Percentiles rank a stretch among this genome's conserved stretches.
These are phyloP conservation scores for Xiphophorus maculatus DNA, from an alignment of 2,113 vertebrate species.

Conservation along the genomic window DNA sequence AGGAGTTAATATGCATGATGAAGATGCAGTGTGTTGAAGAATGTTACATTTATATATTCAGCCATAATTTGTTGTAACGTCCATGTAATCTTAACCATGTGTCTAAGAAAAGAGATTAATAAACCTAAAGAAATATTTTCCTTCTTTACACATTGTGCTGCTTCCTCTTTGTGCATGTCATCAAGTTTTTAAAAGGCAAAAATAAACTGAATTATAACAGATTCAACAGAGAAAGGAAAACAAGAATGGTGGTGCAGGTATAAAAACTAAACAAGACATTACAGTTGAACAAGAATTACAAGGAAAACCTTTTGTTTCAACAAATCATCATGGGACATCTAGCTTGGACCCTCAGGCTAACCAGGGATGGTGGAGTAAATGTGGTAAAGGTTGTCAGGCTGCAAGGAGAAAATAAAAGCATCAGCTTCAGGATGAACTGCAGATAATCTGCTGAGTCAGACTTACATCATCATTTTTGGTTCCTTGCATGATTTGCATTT, in stretches of 20 bases:
- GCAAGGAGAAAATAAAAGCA: background rate
- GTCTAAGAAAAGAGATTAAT: conserved; percentile 66
- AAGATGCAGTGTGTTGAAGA: conserved; percentile 57
- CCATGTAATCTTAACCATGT: conserved; percentile 28
- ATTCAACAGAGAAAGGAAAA: background rate
- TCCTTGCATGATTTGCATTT: background rate
- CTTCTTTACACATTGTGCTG: conserved; percentile 34
- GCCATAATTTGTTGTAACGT: conserved; percentile 48
- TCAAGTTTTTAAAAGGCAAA: background rate
- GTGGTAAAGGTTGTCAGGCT: background rate
- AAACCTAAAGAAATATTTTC: conserved; percentile 75
- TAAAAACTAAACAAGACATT: background rate
- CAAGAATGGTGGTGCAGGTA: background rate
- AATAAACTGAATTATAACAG: background rate
- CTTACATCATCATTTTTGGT: background rate
- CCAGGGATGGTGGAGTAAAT: background rate
- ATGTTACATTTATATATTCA: conserved; percentile 49
- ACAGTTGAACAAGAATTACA: background rate
- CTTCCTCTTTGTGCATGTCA: background rate
- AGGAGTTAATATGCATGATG: conserved; percentile 61
- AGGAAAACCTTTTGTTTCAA: background rate
- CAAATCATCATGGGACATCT: background rate
- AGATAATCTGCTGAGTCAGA: background rate
- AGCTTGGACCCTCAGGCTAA: background rate
- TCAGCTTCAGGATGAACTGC: background rate